Conservation (phyloP, 2,113 vertebrate genomes). For the Pandion haliaetus region DNA sequence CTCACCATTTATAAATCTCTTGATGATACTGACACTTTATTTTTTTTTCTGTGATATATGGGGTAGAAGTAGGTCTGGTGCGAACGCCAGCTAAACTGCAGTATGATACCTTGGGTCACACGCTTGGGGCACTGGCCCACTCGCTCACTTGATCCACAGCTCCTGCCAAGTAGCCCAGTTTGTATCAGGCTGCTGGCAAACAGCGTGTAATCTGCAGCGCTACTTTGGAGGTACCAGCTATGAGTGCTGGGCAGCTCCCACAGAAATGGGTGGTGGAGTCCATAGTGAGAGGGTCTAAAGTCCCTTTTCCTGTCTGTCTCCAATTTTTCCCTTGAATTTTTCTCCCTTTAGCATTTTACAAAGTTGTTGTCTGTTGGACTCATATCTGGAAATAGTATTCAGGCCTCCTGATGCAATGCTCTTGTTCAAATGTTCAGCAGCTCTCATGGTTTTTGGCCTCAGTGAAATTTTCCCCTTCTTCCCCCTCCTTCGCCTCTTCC, state of each 20-base stretch:
- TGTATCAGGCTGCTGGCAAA: not conserved
- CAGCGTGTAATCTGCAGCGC: not conserved
- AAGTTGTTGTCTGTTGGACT: not conserved
- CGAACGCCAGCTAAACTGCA: not conserved
- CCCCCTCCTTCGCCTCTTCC: not conserved
- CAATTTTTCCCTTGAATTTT: not conserved
- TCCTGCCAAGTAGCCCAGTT: not conserved
- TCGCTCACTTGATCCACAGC: not conserved
- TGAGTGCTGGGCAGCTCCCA: not conserved
- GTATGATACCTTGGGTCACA: not conserved
- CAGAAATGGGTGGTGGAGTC: not conserved
- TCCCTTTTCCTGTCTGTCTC: not conserved
- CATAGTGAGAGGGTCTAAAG: not conserved
- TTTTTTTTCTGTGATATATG: not conserved
- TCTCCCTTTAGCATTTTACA: not conserved
- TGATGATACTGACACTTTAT: not conserved
- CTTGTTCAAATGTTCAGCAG: not conserved
- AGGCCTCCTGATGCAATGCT: not conserved
- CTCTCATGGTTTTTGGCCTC: not conserved
- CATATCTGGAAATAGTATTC: not conserved
- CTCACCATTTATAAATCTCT: not conserved
- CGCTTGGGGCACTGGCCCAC: accelerated
- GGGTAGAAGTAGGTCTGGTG: not conserved
- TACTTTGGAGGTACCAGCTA: not conserved
- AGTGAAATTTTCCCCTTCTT: not conserved